Base-by-base conservation (phyloP, 2,113 vertebrate species). In the Furnarius figulus region DNA sequence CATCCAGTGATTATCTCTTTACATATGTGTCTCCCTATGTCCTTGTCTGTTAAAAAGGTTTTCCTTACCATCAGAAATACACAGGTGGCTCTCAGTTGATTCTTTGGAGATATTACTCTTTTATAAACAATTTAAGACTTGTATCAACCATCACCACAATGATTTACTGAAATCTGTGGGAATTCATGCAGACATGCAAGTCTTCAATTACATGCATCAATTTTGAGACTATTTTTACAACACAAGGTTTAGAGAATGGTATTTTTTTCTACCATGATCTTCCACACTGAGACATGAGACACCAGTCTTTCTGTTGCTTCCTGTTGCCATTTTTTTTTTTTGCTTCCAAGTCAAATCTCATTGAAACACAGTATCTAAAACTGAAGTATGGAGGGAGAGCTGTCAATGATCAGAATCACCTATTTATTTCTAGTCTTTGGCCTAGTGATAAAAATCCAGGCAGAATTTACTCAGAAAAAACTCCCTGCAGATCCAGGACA, bases 1-100 rank as follows among this genome's bases (percentile, higher is more conserved):
- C 8, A 76, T 42, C 22, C n/a, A 72, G 47, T 0, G 0, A 75
- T 55, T 1, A 0, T 37, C 31, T 58, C 27, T 50, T 56, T 24
- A 66, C 12, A 24, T 37, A n/a, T 1, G 1, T 30, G 24, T 62
- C 35, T 76, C 23, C 31, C 3, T 31, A 40, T 10, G 24, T 14
- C n/a, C 21, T 56, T 81, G 24, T 17, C 44, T 42, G 15, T 44
- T 89, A 71, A 59, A 90, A 62, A 72, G 2, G 2, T 47, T 14
- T 77, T 88, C 9, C 33, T 84, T 50, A 50, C 8, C 5, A 37
- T 89, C 14, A 71, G 40, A 88, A 94, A 78, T 18, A 53, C 7
- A 55, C 4, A 65, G 2, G 23, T 8, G 3, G 9, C 5, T 71
- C 55, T 33, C 35, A 81, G 44, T 2, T n/a, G n/a, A 66, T 5